Evolutionary conservation across 92 coral and sea anemone genomes (phyloP), one percentile per base, ranked within the genome.

Genomic region (Pocillopora grandis): DNA sequence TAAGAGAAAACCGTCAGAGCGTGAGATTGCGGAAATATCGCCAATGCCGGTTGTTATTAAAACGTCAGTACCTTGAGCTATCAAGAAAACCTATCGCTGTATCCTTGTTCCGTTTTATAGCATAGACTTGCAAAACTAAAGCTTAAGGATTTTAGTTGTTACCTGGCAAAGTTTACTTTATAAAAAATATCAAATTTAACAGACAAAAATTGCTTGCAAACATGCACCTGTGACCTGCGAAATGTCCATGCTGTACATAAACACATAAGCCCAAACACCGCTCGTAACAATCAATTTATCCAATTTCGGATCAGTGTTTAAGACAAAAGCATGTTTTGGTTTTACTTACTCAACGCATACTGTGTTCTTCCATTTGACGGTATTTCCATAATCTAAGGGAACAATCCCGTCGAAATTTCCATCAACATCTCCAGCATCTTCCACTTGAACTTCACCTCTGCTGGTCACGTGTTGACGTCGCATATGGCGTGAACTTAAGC

Each of bases 351-450:
- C 88, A 76, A 59, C 0, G 56, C 74, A 16, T 84, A 52, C 37
- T 76, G 58, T 76, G 20, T 64, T 66, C 82, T 84, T 23, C 82
- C 83, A 84, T 77, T 76, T 76, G 88, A 57, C 75, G 66, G 33
- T 65, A 76, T 84, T 84, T 66, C 88, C 88, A 84, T 84, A 49
- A 66, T 76, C 82, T 64, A 64, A 59, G 64, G 69, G 79, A 63
- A 72, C 73, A 58, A 82, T 79, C 79, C 61, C 56, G 63, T 15
- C 23, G 35, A 74, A 33, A 48, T 52, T 73, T 49, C n/a, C 67
- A 17, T 59, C 37, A 15, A 12, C 61, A 59, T 55, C 17, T 72
- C 80, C 62, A 72, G 80, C 86, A 82, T 82, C 85, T 60, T 81
- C 79, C 86, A 82, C 86, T 82, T 82, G 79, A 82, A 75, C 55